These are phyloP conservation scores for Stramonita haemastoma DNA, from an alignment of 2,888 invertebrate species.

Conservation along the genomic window DNA sequence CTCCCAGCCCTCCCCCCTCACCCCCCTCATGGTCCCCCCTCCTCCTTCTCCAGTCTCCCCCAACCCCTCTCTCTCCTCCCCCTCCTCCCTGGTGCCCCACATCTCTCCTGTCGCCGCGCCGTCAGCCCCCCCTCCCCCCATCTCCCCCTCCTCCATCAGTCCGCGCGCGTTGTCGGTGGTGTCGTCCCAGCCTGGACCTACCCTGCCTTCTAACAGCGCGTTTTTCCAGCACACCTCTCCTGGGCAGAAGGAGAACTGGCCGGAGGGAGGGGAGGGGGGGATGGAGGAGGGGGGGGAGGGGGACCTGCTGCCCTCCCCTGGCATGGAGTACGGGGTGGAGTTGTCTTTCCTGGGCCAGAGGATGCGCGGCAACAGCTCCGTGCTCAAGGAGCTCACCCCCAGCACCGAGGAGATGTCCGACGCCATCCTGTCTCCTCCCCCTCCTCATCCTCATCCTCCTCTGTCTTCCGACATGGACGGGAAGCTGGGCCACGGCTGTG, in stretches of 20 bases:
- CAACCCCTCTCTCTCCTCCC: neutral
- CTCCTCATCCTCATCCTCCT: conserved; percentile 33
- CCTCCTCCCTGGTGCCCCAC: neutral
- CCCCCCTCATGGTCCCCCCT: neutral
- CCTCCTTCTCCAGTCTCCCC: neutral
- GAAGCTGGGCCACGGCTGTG: neutral
- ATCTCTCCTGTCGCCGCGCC: neutral
- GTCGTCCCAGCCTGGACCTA: conserved; percentile 32
- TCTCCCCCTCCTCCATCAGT: conserved; percentile 44
- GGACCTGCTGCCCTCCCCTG: conserved; percentile 9
- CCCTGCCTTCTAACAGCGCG: conserved; percentile 39
- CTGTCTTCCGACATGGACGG: neutral
- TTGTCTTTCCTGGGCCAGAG: conserved; percentile 15
- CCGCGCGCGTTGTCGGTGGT: conserved; percentile 14
- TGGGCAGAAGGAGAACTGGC: conserved; percentile 56
- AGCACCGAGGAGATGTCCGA: conserved; percentile 38
- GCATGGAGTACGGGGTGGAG: conserved; percentile 36
- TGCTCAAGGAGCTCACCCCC: conserved; percentile 46
- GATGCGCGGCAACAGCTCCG: conserved; percentile 40
- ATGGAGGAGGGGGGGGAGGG: conserved; percentile 26
- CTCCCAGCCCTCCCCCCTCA: neutral
- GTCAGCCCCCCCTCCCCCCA: conserved; percentile 41
- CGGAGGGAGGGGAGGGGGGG: conserved; percentile 39
- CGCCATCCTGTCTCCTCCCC: neutral
- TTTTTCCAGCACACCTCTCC: conserved; percentile 52